Conservation (phyloP, 2,888 invertebrate genomes). For the Zygogramma bicolorata region DNA sequence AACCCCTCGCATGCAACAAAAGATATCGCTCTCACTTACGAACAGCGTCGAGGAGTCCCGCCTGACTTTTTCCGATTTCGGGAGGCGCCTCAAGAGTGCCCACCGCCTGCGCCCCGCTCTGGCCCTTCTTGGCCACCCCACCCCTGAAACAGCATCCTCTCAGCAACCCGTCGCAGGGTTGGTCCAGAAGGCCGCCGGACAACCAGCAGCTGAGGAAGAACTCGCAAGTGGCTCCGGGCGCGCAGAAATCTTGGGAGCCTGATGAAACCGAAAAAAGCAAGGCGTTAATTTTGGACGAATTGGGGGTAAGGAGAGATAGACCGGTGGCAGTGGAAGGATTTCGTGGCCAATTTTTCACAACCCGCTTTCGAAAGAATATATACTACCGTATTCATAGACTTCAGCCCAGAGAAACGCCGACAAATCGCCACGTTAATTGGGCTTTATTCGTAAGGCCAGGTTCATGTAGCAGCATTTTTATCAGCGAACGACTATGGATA, state of each 20-base stretch:
- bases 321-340: no score
- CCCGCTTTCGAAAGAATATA: no score
- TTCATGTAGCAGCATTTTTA: no score
- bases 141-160: conserved; percentile 88
- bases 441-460: no score
- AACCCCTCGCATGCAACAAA: conserved; percentile 18
- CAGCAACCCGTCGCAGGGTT: conserved; percentile 80
- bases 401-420: no score
- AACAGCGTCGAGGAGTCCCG: conserved; percentile 68
- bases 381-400: no score
- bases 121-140: conserved; percentile 69
- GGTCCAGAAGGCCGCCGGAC: conserved; percentile 87
- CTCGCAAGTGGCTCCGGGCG: conserved; percentile 85
- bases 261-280: conserved; percentile 28
- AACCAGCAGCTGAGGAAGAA: conserved; percentile 94
- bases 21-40: conserved; percentile 58
- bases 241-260: conserved; percentile 70
- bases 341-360: no score
- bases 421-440: no score
- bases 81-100: conserved; percentile 72
- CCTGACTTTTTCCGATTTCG: conserved; percentile 71
- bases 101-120: conserved; percentile 73
- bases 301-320: no score
- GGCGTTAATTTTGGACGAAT: background rate
- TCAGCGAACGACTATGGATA: no score